Evolutionary conservation across 1,140 invertebrate species (phyloP).

Genomic region (Ridgeia piscesae): DNA sequence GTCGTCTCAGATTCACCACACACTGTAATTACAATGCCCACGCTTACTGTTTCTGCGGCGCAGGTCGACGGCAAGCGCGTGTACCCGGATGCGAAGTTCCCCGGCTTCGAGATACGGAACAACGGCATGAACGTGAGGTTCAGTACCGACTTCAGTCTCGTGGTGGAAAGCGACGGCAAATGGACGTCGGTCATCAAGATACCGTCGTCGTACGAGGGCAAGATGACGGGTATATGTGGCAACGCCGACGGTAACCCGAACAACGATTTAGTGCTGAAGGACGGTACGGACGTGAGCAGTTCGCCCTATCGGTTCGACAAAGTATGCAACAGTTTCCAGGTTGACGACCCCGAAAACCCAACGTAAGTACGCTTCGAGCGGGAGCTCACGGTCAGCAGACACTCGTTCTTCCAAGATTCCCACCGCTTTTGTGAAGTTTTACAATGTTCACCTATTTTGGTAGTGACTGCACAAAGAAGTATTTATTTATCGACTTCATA

Average conservation of each 20-base stretch:
- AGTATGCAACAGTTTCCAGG: not conserved
- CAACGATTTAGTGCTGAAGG: not conserved
- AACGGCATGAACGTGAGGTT: constrained; percentile 2
- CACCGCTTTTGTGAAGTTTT: too few relatives aligned
- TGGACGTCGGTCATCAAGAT: constrained; percentile 15
- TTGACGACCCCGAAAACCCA: not conserved
- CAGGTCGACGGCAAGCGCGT: not conserved
- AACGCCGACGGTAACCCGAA: not conserved
- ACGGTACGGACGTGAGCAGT: not conserved
- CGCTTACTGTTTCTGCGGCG: not conserved
- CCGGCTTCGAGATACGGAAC: not conserved
- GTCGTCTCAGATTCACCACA: not conserved
- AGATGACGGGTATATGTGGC: not conserved
- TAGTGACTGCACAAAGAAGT: not conserved
- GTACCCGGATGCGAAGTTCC: not conserved
- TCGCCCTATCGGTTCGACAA: not conserved
- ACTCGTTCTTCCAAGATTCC: too few relatives aligned
- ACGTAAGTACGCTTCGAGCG: not conserved
- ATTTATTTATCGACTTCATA: not conserved
- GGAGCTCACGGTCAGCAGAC: too few relatives aligned
- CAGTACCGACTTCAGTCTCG: not conserved
- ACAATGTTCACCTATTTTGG: too few relatives aligned
- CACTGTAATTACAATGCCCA: not conserved
- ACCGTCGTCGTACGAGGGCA: not conserved
- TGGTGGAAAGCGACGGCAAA: constrained; percentile 4